Base-by-base conservation (phyloP, 2,797 vertebrate species). In the Phoebastria nigripes region DNA sequence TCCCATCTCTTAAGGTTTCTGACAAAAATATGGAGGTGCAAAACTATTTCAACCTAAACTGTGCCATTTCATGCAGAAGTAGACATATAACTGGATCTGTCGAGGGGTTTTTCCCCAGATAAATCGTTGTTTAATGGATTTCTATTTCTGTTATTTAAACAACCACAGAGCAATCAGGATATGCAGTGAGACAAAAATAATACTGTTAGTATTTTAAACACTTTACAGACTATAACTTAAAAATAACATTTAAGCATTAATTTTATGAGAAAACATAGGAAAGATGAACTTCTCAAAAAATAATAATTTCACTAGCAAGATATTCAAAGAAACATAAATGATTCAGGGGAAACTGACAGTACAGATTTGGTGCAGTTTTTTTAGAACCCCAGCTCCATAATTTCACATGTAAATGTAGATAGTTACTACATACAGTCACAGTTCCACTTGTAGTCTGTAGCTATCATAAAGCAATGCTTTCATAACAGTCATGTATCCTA, bases 111-210 rank as follows among this genome's bases (percentile, higher is more conserved):
- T 7, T 14, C 2, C 20, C 58, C 25, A 18, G 5, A 49, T 74
- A 78, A 22, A 81, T n/a, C 62, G 35, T 5, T n/a, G 13, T 28
- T 86, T 61, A 42, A 58, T 8, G 22, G 33, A 26, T 76, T 86
- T 78, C n/a, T 19, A 37, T 56, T 87, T 76, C 33, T 69, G 9
- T 63, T 85, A 65, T 71, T 90, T 88, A 69, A 96, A 56, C 28
- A 83, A 12, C 22, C 33, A 63, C 29, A 58, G 42, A 58, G 8
- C 13, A 61, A 71, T 69, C 29, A n/a, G n/a, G 28, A 58, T 35
- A 52, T 11, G 13, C 25, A 87, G 6, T 25, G 15, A 63, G 59
- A 82, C n/a, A 44, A 83, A 79, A 89, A 72, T 18, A 73, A 54
- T 49, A 41, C 7, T 9, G 29, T 26, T 71, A 74, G 17, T 52